Conservation (phyloP, 2,797 vertebrate genomes). For the Acipenser oxyrinchus region DNA sequence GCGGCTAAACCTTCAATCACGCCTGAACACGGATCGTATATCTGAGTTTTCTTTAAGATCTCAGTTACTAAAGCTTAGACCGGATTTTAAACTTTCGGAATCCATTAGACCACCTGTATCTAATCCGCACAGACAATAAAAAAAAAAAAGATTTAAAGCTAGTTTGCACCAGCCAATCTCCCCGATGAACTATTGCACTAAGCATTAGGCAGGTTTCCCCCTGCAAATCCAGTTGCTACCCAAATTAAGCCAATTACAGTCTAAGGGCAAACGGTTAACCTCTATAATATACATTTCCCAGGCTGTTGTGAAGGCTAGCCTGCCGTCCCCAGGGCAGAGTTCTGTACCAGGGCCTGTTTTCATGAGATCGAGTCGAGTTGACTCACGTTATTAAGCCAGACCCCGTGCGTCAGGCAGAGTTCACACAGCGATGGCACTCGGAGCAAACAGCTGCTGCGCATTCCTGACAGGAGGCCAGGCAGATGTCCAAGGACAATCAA, state of each 20-base stretch:
- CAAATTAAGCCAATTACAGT: slow-evolving; percentile 98
- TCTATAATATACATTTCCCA: slow-evolving; percentile 70
- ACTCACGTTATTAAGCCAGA: slow-evolving; percentile 93
- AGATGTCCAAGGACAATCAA: slow-evolving; percentile 99
- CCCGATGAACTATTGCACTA: slow-evolving; percentile 50
- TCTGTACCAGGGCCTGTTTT: slow-evolving; percentile 55
- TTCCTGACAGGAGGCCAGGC: slow-evolving; percentile 94
- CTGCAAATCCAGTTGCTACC: slow-evolving; percentile 89
- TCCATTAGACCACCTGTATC: too few relatives aligned
- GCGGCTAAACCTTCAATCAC: too few relatives aligned
- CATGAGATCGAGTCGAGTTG: slow-evolving; percentile 70
- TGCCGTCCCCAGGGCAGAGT: slow-evolving; percentile 58
- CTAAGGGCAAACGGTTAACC: slow-evolving; percentile 73
- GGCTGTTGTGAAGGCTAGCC: slow-evolving; percentile 62
- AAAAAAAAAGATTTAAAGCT: slow-evolving; percentile 13
- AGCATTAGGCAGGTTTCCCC: slow-evolving; percentile 47
- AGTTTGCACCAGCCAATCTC: too few relatives aligned
- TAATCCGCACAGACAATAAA: too few relatives aligned
- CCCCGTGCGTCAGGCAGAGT: slow-evolving; percentile 63
- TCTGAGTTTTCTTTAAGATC: too few relatives aligned
- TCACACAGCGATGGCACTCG: slow-evolving; percentile 80
- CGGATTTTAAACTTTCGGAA: too few relatives aligned
- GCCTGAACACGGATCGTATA: too few relatives aligned
- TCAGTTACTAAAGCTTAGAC: too few relatives aligned
- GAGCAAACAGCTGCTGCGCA: slow-evolving; percentile 92